Evolutionary conservation across 2,113 vertebrate species (phyloP).

Genomic region (Cettia cetti): DNA sequence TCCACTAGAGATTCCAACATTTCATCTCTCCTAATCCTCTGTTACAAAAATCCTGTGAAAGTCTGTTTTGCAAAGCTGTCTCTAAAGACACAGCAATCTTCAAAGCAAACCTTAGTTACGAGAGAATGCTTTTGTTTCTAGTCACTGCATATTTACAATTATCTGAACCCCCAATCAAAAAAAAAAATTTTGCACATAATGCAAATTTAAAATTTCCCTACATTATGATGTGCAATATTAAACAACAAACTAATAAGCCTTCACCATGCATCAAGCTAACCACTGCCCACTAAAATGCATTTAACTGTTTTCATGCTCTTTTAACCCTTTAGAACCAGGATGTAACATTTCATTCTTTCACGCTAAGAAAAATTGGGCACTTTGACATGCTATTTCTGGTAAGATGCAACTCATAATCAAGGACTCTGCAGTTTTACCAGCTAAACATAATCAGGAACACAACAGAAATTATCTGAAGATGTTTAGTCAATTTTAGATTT

Average conservation of each 20-base stretch:
- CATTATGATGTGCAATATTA: slow-evolving; percentile 44
- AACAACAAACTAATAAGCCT: slow-evolving; percentile 71
- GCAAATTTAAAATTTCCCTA: slow-evolving; percentile 25
- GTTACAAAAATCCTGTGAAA: background rate
- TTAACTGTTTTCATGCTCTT: slow-evolving; percentile 79
- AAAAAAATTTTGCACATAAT: slow-evolving; percentile 11
- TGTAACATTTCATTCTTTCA: background rate
- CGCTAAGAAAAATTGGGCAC: background rate
- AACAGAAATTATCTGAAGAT: slow-evolving; percentile 55
- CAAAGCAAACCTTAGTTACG: background rate
- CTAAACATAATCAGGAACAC: slow-evolving; percentile 58
- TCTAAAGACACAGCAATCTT: background rate
- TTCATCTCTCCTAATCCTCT: background rate
- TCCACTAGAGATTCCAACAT: background rate
- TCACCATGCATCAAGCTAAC: slow-evolving; percentile 78
- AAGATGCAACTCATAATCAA: background rate
- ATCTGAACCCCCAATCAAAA: background rate
- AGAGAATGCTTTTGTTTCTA: slow-evolving; percentile 32
- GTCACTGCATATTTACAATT: background rate
- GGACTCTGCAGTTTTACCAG: slow-evolving; percentile 7
- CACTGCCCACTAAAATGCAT: slow-evolving; percentile 75
- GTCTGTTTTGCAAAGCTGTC: background rate
- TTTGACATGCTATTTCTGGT: slow-evolving; percentile 19
- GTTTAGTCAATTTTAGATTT: slow-evolving; percentile 53
- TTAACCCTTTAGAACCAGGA: slow-evolving; percentile 83